A percentile compares a stretch with the other conserved stretches of the same genome.
These are phyloP conservation scores for Nysson spinosus DNA, from an alignment of 2,888 invertebrate species.

Conservation along the genomic window DNA sequence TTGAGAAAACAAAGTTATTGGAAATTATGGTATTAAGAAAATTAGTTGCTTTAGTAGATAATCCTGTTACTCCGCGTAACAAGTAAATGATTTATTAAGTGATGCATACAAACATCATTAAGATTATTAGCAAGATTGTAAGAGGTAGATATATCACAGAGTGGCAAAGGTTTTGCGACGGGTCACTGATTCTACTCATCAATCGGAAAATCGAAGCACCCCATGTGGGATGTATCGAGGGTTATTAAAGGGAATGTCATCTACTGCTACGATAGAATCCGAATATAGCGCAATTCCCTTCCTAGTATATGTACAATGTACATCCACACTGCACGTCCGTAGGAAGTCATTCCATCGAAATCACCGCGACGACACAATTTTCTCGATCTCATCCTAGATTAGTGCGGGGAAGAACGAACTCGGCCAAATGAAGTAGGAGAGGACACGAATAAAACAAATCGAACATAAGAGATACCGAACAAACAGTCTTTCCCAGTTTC, in stretches of 20 bases:
- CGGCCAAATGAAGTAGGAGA: not conserved
- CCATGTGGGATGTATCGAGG: slow-evolving; percentile 41
- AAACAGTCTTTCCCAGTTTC: slow-evolving; percentile 19
- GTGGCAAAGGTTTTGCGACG: slow-evolving; percentile 21
- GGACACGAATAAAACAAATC: slow-evolving; percentile 25
- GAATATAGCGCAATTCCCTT: slow-evolving; percentile 32
- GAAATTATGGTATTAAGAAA: too few relatives aligned
- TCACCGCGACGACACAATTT: slow-evolving; percentile 57
- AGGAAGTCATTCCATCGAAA: slow-evolving; percentile 42
- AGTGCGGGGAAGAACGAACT: slow-evolving; percentile 16
- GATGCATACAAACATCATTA: not conserved
- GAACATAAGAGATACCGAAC: slow-evolving; percentile 13
- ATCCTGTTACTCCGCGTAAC: not conserved
- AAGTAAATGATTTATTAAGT: not conserved
- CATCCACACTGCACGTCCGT: slow-evolving; percentile 12
- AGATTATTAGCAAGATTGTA: slow-evolving; percentile 30
- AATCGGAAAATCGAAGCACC: slow-evolving; percentile 25
- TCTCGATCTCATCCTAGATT: slow-evolving; percentile 61
- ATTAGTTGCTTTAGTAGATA: slow-evolving; percentile 8
- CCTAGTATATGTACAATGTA: not conserved
- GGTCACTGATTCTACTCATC: slow-evolving; percentile 33
- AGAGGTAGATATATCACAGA: slow-evolving; percentile 25
- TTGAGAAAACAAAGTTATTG: too few relatives aligned
- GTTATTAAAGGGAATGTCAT: slow-evolving; percentile 34
- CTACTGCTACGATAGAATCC: slow-evolving; percentile 13